Conservation (phyloP, 2,888 invertebrate genomes). For the Ophioninae sp. region DNA sequence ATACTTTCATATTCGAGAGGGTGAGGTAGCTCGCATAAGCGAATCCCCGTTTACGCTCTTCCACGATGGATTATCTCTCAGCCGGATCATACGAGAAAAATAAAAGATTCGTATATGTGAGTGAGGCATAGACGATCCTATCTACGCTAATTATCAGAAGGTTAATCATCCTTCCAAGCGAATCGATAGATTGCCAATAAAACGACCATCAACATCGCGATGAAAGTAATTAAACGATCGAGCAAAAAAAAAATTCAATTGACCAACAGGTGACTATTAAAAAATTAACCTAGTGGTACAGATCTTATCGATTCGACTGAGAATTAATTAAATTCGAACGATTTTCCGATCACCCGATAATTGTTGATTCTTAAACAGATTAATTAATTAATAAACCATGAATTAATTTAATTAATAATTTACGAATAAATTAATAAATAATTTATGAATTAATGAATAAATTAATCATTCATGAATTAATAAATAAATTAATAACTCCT, state of each 20-base stretch:
- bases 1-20: background rate
- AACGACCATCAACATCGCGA: background rate
- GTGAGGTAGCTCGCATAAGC: conserved; percentile 7
- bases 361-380: too few relatives aligned
- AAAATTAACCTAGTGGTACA: background rate
- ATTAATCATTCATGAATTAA: too few relatives aligned
- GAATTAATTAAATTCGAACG: background rate
- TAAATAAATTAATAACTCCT: too few relatives aligned
- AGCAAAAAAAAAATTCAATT: conserved; percentile 2
- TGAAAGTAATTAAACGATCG: conserved; percentile 8
- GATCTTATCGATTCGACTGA: background rate
- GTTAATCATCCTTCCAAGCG: conserved; percentile 36
- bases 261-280: background rate
- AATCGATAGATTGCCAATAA: conserved; percentile 14
- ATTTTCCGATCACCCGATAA: too few relatives aligned
- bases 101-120: conserved; percentile 11
- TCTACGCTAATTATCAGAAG: conserved; percentile 45
- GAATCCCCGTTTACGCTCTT: conserved; percentile 18
- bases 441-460: too few relatives aligned
- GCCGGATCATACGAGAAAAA: background rate
- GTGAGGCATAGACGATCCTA: conserved; percentile 5
- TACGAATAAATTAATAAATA: too few relatives aligned
- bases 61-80: conserved; percentile 14
- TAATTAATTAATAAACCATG: too few relatives aligned
- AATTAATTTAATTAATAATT: too few relatives aligned